Base-by-base conservation (phyloP, 2,113 vertebrate species). In the Apeltes quadracus region DNA sequence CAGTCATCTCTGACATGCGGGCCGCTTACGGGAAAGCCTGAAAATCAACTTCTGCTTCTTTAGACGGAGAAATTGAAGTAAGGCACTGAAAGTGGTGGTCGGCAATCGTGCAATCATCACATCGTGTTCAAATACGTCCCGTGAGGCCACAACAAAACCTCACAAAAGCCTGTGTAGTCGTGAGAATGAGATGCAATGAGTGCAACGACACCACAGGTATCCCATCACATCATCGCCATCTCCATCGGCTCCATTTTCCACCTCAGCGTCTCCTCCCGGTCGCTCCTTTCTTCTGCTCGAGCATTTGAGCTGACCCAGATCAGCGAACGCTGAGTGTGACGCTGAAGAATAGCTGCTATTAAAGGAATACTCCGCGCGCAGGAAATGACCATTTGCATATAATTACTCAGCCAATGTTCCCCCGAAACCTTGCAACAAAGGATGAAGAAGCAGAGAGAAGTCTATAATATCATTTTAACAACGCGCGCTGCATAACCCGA, bases 261-360 rank as follows among this genome's bases (percentile, higher is more conserved):
- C 23, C 69, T 61, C 56, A 53, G 25, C 34, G n/a, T 62, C 61
- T 55, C 29, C 54, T 53, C 2, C 18, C n/a, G 15, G 74, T 70
- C 11, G 48, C 29, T 62, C 32, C 11, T 29, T 53, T 54, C 20
- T 72, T 68, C 23, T 44, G 27, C 72, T 29, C 25, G 15, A 54
- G 70, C 16, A n/a, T 6, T 51, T 55, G 2, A n/a, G 75, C 79
- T 57, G 51, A 78, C 23, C 46, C 44, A 61, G 68, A 51, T 53
- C 50, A 53, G 50, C 25, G 7, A 53, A 13, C 50, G 22, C 11
- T 22, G 16, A 48, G 46, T 10, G 46, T 22, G 46, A 4, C 20
- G 7, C n/a, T 51, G n/a, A 23, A 13, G 23, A 23, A 53, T 53
- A 53, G 50, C 50, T 25, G 22, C 22, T 25, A 7, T 53, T 53